phyloP scores from a whole-genome alignment of 2,113 vertebrate genomes.

The Calidris pygmaea region DNA sequence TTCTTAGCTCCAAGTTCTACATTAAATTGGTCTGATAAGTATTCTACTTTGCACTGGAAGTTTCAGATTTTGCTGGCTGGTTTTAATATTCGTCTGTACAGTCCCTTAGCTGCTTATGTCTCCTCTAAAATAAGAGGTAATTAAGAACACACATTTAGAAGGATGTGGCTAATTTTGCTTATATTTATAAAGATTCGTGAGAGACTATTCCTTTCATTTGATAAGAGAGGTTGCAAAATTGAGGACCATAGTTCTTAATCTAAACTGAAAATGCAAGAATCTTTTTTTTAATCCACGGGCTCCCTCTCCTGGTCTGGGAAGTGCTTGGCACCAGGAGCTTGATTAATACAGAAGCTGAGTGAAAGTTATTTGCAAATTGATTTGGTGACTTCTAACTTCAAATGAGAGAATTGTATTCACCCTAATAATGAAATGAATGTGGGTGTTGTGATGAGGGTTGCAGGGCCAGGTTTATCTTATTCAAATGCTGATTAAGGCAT shows the following conservation, averaged over 20 bases:
- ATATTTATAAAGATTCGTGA: background rate
- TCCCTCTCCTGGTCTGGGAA: slow-evolving; percentile 46
- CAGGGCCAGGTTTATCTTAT: background rate
- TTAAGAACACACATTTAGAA: background rate
- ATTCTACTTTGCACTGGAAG: background rate
- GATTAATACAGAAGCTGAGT: background rate
- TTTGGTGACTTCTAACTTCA: background rate
- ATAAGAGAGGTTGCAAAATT: background rate
- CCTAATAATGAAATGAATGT: background rate
- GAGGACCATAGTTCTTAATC: background rate
- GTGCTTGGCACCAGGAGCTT: background rate
- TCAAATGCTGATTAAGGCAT: background rate
- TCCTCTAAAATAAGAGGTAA: background rate
- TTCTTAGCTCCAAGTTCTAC: background rate
- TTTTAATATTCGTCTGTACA: background rate
- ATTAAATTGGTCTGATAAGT: background rate
- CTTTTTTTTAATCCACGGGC: slow-evolving; percentile 32
- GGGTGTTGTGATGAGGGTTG: background rate
- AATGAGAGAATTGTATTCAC: background rate
- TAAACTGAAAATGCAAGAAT: background rate
- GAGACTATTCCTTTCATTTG: background rate
- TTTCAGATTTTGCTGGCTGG: background rate
- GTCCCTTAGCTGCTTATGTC: background rate
- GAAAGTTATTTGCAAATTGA: background rate
- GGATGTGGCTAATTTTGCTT: background rate